These are phyloP conservation scores for Lepus europaeus DNA, from an alignment of 2,113 vertebrate species.

Conservation along the genomic window DNA sequence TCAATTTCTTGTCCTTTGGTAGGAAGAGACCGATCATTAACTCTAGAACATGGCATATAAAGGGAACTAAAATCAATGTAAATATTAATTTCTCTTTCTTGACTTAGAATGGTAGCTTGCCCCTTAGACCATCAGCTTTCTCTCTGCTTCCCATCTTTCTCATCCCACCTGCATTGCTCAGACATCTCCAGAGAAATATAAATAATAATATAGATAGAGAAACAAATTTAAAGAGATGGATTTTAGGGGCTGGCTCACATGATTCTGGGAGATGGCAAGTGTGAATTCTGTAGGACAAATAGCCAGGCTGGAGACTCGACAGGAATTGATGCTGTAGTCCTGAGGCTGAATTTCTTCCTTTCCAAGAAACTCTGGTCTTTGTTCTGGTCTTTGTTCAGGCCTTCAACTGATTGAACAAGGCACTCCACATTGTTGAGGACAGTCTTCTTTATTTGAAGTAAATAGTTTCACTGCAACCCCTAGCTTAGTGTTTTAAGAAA, in stretches of 20 bases:
- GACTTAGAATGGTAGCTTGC: neutral
- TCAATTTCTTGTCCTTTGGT: neutral
- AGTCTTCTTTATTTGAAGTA: neutral
- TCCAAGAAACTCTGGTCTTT: neutral
- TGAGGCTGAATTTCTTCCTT: neutral
- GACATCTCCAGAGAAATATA: neutral
- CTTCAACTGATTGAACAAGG: neutral
- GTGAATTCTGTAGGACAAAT: neutral
- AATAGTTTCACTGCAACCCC: neutral
- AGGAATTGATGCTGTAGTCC: neutral
- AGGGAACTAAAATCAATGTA: neutral
- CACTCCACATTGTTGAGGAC: neutral
- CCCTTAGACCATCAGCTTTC: neutral
- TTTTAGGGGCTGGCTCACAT: neutral
- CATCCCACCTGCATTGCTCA: neutral
- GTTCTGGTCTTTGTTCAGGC: neutral
- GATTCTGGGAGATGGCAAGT: neutral
- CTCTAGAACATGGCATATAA: neutral
- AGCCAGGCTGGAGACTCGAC: neutral
- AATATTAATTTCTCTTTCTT: constrained; percentile 21
- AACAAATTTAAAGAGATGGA: neutral
- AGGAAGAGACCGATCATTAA: constrained; percentile 21
- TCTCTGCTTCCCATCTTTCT: neutral
- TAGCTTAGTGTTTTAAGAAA: neutral
- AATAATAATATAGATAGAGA: neutral